A percentile compares a stretch with the other conserved stretches of the same genome.
These are phyloP conservation scores for Physeter macrocephalus DNA, from an alignment of 2,113 vertebrate genomes.

Conservation along the genomic window DNA sequence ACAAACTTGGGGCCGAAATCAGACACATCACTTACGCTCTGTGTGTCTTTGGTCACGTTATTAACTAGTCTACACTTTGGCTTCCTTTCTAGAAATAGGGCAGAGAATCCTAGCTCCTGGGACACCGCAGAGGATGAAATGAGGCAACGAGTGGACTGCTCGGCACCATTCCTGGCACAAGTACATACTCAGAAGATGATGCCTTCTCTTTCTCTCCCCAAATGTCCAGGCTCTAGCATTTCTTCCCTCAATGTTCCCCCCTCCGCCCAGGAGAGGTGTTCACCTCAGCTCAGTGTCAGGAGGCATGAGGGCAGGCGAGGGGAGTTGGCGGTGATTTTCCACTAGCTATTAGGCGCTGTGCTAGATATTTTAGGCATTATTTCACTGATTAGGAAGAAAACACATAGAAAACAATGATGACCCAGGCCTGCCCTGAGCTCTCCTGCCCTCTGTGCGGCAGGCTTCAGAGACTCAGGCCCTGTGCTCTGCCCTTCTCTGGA, in stretches of 20 bases:
- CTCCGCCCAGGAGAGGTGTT: background rate
- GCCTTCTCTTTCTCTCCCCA: background rate
- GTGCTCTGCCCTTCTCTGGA: background rate
- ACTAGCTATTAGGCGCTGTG: background rate
- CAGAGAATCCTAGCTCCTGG: background rate
- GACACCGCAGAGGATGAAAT: background rate
- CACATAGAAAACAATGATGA: background rate
- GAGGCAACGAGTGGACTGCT: background rate
- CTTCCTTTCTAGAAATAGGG: background rate
- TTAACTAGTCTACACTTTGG: background rate
- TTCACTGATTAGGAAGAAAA: background rate
- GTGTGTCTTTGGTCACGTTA: background rate
- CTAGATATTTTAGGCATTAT: background rate
- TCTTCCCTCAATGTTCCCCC: background rate
- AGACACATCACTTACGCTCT: background rate
- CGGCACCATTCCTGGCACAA: background rate
- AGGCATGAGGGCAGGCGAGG: background rate
- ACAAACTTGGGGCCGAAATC: background rate
- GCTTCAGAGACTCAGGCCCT: background rate
- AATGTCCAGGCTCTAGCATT: background rate
- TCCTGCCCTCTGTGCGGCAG: background rate
- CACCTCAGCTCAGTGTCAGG: background rate
- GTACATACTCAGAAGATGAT: background rate
- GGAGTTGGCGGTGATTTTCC: background rate
- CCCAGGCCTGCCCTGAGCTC: background rate